Evolutionary conservation across 1,140 invertebrate species (phyloP).

Genomic region (Dysdera silvatica): DNA sequence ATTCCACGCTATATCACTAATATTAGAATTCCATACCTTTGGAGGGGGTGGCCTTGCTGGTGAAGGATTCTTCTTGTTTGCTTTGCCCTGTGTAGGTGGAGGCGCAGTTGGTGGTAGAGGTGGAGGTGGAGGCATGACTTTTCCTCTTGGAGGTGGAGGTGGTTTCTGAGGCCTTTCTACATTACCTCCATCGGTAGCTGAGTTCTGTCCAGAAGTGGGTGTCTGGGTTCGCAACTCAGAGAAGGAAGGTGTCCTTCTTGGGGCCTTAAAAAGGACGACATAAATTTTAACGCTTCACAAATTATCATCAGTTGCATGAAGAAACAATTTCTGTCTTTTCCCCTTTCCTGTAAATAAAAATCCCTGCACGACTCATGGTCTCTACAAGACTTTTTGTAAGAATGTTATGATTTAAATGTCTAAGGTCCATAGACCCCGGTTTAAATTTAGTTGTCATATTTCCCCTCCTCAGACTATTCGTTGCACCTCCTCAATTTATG

Average conservation of each 20-base stretch:
- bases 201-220: background rate
- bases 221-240: constrained; percentile 11
- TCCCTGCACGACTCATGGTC: too few species aligned
- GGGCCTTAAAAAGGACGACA: background rate
- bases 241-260: constrained; percentile 15
- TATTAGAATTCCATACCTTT: constrained; percentile 19
- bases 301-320: background rate
- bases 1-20: too few species aligned
- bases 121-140: constrained; percentile 14
- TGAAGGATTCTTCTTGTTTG: too few species aligned
- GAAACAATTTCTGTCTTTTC: background rate
- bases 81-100: background rate
- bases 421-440: too few species aligned
- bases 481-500: too few species aligned
- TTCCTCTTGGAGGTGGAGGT: constrained; percentile 17
- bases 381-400: too few species aligned
- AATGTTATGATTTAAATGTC: too few species aligned
- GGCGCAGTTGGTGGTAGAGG: constrained; percentile 3
- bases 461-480: too few species aligned
- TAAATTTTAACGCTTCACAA: background rate
- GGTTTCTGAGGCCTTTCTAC: constrained; percentile 15
- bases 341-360: too few species aligned
- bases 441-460: too few species aligned
- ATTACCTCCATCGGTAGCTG: background rate
- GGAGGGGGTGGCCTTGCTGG: constrained; percentile 22